phyloP scores from a whole-genome alignment of 2,797 vertebrate genomes.

The Dallia pectoralis region DNA sequence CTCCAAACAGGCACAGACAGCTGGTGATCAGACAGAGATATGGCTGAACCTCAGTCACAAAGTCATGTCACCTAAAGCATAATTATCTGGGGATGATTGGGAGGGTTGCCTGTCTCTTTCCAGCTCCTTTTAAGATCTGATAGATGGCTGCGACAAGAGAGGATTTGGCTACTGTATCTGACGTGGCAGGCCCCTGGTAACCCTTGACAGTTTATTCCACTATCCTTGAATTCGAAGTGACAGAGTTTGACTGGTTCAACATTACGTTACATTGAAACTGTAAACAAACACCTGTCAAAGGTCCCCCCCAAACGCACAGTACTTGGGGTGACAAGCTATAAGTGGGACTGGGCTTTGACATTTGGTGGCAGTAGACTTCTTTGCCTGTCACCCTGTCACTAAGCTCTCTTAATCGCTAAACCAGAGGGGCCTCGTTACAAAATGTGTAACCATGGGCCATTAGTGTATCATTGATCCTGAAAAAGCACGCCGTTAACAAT shows the following conservation, averaged over 20 bases:
- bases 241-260: not conserved
- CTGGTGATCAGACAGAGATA: slow-evolving; percentile 56
- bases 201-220: not conserved
- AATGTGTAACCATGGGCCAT: no score
- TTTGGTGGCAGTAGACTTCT: no score
- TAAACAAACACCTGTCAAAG: not conserved
- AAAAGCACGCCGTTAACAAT: slow-evolving; percentile 29
- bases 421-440: no score
- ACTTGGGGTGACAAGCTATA: no score
- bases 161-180: no score
- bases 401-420: no score
- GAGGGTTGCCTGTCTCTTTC: not conserved
- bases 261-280: not conserved
- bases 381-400: no score
- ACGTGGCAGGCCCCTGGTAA: no score
- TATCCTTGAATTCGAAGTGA: not conserved
- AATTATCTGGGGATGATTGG: slow-evolving; percentile 29
- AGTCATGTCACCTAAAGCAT: slow-evolving; percentile 44
- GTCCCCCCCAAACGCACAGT: no score
- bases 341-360: no score
- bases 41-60: slow-evolving; percentile 34
- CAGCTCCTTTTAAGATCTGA: not conserved
- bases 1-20: slow-evolving; percentile 59
- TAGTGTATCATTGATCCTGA: no score
- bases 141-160: not conserved